Percentiles rank a stretch among this genome's conserved stretches.
These are phyloP conservation scores for Cettia cetti DNA, from an alignment of 2,113 vertebrate genomes.

Conservation along the genomic window DNA sequence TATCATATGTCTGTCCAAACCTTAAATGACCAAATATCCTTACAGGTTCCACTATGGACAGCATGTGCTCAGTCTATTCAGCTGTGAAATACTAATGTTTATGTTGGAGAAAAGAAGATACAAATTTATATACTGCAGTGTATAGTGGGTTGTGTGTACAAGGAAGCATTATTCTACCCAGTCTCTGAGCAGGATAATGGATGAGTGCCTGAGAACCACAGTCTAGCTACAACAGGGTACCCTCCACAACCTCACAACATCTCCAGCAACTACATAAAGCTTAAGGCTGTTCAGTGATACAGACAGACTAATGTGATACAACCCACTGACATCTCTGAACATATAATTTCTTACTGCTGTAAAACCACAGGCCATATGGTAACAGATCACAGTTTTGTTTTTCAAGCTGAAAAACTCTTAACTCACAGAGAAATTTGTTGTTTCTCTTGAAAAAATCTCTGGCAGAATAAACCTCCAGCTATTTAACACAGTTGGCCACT, in stretches of 20 bases:
- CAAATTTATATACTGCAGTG: neutral
- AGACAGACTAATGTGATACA: neutral
- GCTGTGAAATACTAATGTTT: neutral
- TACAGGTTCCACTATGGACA: neutral
- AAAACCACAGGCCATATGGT: neutral
- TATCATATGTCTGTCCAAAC: neutral
- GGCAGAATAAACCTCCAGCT: neutral
- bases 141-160: neutral
- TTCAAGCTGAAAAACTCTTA: neutral
- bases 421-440: neutral
- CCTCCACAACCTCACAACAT: neutral
- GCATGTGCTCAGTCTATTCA: neutral
- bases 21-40: neutral
- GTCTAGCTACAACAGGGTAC: accelerated
- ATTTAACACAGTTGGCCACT: neutral
- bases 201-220: neutral
- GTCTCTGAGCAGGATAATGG: neutral
- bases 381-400: neutral
- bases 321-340: neutral
- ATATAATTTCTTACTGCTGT: neutral
- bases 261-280: neutral
- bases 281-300: neutral
- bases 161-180: neutral
- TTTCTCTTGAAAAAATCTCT: neutral
- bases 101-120: neutral